A percentile compares a stretch with the other conserved stretches of the same genome.
phyloP scores from a whole-genome alignment of 2,888 invertebrate genomes.

The Ormyrus nitidulus region DNA sequence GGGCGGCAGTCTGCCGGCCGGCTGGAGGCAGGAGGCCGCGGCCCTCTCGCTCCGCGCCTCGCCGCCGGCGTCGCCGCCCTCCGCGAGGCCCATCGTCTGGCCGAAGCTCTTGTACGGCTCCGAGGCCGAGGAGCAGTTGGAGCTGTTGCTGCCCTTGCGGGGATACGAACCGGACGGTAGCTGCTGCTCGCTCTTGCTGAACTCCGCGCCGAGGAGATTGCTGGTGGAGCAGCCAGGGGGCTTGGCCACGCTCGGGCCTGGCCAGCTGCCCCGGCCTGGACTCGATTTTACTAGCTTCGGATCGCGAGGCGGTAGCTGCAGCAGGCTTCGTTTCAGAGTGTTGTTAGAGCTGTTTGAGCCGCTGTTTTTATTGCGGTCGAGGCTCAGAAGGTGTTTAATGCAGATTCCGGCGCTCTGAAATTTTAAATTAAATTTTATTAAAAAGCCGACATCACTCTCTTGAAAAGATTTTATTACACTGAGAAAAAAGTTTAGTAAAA shows the following conservation, averaged over 20 bases:
- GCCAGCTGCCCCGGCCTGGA: constrained; percentile 90
- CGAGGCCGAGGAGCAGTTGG: constrained; percentile 67
- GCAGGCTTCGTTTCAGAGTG: constrained; percentile 77
- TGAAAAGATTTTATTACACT: no score
- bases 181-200: constrained; percentile 91
- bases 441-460: no score
- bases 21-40: no score
- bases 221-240: constrained; percentile 77
- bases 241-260: constrained; percentile 83
- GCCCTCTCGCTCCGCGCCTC: no score
- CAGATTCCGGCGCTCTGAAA: constrained; percentile 67
- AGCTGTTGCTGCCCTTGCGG: constrained; percentile 69
- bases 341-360: background rate
- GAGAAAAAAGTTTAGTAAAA: no score
- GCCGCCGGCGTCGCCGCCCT: no score
- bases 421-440: background rate
- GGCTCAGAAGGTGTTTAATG: constrained; percentile 72
- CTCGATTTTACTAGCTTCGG: constrained; percentile 86
- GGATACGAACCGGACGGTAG: constrained; percentile 72
- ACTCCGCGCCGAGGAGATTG: constrained; percentile 81
- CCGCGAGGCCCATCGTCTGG: background rate
- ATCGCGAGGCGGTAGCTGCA: constrained; percentile 84
- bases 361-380: constrained; percentile 72
- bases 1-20: constrained; percentile 78
- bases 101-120: constrained; percentile 64